Conservation (phyloP, 2,113 vertebrate species). For the Micronisus gabar region DNA sequence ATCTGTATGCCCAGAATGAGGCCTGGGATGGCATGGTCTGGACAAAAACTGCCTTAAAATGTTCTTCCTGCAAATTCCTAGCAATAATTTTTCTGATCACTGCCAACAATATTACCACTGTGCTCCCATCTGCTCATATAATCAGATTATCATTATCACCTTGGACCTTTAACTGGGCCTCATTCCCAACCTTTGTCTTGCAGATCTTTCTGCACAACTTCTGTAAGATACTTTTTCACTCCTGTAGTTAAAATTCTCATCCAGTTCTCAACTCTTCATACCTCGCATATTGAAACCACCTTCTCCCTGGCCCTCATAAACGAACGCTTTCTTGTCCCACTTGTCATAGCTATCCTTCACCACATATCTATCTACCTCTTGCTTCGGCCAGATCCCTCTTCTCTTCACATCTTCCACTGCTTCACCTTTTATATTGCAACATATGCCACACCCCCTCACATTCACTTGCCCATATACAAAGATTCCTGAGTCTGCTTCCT, state of each 20-base stretch:
- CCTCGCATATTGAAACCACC: not conserved
- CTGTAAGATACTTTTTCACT: not conserved
- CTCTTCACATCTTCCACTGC: not conserved
- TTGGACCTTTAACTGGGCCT: not conserved
- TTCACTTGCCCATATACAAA: not conserved
- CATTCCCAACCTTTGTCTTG: not conserved
- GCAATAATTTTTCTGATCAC: not conserved
- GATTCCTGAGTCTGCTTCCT: not conserved
- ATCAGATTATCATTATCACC: not conserved
- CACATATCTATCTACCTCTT: fast-evolving
- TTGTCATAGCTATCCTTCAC: not conserved
- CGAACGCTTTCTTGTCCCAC: not conserved
- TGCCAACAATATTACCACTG: not conserved
- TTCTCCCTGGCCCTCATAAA: not conserved
- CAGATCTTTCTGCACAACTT: not conserved
- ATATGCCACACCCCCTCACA: not conserved
- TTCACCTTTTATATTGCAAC: not conserved
- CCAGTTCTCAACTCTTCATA: not conserved
- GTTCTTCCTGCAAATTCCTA: not conserved
- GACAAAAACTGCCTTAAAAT: not conserved
- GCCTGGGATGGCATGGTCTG: not conserved
- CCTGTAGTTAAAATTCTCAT: not conserved
- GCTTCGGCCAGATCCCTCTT: not conserved
- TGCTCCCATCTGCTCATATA: not conserved
- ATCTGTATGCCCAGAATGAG: not conserved